A percentile compares a stretch with the other conserved stretches of the same genome.
These are phyloP conservation scores for Bombyx mandarina DNA, from an alignment of 1,140 invertebrate genomes.

Conservation along the genomic window DNA sequence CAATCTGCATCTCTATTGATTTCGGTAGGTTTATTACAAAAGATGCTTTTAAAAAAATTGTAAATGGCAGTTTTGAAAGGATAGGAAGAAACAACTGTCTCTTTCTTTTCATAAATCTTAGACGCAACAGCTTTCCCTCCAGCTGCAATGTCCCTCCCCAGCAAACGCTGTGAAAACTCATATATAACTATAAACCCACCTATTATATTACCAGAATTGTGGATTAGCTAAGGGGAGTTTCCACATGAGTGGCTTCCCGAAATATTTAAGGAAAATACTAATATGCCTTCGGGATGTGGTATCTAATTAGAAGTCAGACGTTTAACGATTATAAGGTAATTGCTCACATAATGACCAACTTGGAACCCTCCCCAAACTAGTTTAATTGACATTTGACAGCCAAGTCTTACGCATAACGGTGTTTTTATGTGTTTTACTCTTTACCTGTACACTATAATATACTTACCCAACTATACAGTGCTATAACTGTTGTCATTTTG, in stretches of 20 bases:
- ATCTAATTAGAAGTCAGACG: neutral
- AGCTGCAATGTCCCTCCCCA: too few species aligned
- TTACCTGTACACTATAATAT: constrained; percentile 4
- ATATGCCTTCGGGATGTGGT: neutral
- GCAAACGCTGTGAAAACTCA: too few species aligned
- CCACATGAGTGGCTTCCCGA: neutral
- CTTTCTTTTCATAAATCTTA: neutral
- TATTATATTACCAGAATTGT: neutral
- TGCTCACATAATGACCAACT: neutral
- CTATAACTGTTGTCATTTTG: constrained; percentile 3
- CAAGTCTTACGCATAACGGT: too few species aligned
- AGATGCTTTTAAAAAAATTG: too few species aligned
- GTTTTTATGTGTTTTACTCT: constrained; percentile 2
- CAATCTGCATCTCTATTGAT: neutral
- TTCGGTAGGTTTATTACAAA: neutral
- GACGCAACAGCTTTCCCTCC: too few species aligned
- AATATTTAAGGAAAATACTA: neutral
- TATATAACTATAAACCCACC: neutral
- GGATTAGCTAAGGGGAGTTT: neutral
- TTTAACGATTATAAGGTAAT: neutral
- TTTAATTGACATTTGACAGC: too few species aligned
- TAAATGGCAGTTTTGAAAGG: neutral
- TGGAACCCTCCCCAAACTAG: too few species aligned
- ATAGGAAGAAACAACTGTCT: constrained; percentile 1
- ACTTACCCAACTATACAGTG: constrained; percentile 5